These are phyloP conservation scores for Merodon equestris DNA, from an alignment of 2,888 invertebrate genomes.

Conservation along the genomic window DNA sequence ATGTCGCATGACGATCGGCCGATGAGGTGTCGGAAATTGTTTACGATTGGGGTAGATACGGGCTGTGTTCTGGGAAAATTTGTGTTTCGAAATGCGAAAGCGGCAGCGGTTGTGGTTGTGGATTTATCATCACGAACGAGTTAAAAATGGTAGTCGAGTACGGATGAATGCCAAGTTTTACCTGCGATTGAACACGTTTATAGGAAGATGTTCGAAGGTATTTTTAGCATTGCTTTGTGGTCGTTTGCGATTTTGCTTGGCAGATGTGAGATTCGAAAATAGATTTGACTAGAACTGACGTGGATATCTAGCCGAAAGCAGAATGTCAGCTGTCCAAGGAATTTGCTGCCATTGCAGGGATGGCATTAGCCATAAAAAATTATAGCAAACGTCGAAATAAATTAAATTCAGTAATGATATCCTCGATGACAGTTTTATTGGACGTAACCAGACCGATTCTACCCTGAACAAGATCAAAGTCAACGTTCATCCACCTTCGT, in stretches of 20 bases:
- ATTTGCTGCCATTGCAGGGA: background rate
- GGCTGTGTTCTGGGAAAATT: no score
- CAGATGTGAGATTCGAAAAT: constrained; percentile 31
- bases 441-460: no score
- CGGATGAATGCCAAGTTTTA: constrained; percentile 17
- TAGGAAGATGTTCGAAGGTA: constrained; percentile 11
- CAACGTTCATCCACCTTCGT: no score
- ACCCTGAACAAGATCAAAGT: no score
- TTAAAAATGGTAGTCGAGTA: background rate
- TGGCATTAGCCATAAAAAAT: no score
- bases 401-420: no score
- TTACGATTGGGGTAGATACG: no score
- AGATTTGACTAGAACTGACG: constrained; percentile 35
- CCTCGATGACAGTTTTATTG: no score
- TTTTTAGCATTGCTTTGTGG: constrained; percentile 30
- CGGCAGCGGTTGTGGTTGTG: no score
- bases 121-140: constrained; percentile 2
- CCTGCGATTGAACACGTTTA: constrained; percentile 25
- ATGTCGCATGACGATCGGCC: constrained; percentile 1
- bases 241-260: background rate
- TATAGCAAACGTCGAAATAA: no score
- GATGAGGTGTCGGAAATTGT: background rate
- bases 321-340: constrained; percentile 27
- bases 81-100: background rate
- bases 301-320: constrained; percentile 19